Evolutionary conservation across 1,140 invertebrate genomes (phyloP).

Genomic region (Leptinotarsa undecemlineata): DNA sequence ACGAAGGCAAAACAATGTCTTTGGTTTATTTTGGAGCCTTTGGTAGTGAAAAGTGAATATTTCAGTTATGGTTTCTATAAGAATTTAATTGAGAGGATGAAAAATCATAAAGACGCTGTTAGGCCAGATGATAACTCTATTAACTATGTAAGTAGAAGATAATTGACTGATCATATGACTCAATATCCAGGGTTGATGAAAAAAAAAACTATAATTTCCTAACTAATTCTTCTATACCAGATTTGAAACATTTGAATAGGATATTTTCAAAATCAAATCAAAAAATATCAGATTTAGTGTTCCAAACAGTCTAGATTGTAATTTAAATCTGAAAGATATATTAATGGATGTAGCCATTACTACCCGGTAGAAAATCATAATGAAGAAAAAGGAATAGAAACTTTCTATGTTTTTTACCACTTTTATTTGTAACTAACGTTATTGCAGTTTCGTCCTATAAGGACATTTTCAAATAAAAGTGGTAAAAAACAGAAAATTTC

Average conservation of each 20-base stretch:
- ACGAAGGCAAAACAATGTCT: constrained; percentile 82
- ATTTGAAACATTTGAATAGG: neutral
- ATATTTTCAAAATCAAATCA: too few relatives aligned
- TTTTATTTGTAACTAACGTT: too few relatives aligned
- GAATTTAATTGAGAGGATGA: constrained; percentile 88
- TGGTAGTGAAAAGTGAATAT: constrained; percentile 90
- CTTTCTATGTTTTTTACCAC: too few relatives aligned
- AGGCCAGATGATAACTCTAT: constrained; percentile 76
- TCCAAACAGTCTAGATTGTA: too few relatives aligned
- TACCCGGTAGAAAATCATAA: too few relatives aligned
- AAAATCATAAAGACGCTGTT: constrained; percentile 88
- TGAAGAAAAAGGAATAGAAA: too few relatives aligned
- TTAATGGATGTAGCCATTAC: too few relatives aligned
- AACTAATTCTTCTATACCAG: neutral
- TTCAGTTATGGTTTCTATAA: constrained; percentile 97
- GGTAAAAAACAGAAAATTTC: too few relatives aligned
- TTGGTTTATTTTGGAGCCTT: constrained; percentile 91
- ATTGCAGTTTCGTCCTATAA: too few relatives aligned
- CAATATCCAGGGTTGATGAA: neutral
- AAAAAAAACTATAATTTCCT: neutral
- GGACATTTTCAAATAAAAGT: too few relatives aligned
- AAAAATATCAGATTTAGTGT: too few relatives aligned
- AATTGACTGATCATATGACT: constrained; percentile 2
- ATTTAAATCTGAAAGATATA: too few relatives aligned
- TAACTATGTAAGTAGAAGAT: constrained; percentile 71